Base-by-base conservation (phyloP, 2,888 invertebrate species). In the Agonopterix arenella region DNA sequence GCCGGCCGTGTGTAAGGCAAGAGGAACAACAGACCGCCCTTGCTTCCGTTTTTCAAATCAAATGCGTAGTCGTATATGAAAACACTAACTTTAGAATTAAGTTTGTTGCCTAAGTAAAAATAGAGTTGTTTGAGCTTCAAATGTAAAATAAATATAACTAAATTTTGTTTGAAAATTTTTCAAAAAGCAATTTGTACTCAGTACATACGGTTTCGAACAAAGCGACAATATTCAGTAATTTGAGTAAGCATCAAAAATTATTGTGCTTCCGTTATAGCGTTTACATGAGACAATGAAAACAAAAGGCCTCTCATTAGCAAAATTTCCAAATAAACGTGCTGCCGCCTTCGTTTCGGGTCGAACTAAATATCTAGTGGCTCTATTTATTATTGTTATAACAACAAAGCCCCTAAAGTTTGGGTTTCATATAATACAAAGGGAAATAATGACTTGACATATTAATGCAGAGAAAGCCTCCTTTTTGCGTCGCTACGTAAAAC, bases 371-470 rank as follows among this genome's bases (percentile, higher is more conserved):
- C 53, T 63, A 61, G 54, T 57, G 60, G 54, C 56, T 52, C 52
- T 52, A 54, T 58, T 58, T 55, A 54, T 58, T 61, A 57, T 64
- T 62, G 57, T 58, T 55, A 54, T 49, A 52, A 38, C 51, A 50
- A 51, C 49, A 52, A 58, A 53, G 51, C 57, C 57, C 61, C 60
- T 52, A 58, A 65, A 70, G 61, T 55, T 69, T 66, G 59, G 38
- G 51, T 48, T 48, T 47, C 49, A 37, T 46, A 51, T 52, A 53
- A 56, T 50, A 70, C 64, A 66, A 68, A 62, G 53, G 60, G 54
- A 56, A 53, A 60, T 64, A 68, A 69, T 71, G 70, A 70, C 66
- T 74, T 59, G 59, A 60, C 64, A 57, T 62, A 61, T 62, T 60
- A 56, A 58, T 65, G 59, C 60, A 61, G 62, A 61, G 62, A 40